Base-by-base conservation (phyloP, 2,113 vertebrate species). In the Hippocampus guttulatus region DNA sequence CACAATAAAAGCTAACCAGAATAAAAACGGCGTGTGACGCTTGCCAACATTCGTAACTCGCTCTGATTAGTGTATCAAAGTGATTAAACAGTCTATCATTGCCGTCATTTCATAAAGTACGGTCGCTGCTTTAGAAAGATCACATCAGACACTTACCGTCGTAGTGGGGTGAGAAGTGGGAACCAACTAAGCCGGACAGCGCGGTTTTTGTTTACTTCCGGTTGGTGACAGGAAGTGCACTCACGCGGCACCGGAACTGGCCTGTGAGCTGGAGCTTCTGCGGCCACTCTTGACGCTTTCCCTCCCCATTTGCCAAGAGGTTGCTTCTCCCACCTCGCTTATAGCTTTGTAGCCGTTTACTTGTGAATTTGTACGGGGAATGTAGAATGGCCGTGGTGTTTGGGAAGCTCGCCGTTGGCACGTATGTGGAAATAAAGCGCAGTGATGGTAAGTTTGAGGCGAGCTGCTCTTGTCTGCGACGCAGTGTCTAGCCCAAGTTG, bases 391-490 rank as follows among this genome's bases (percentile, higher is more conserved):
- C 95, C 87, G 90, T 90, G 82, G 92, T 84, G 87, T 96, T 98
- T 91, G 94, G 94, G 90, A 96, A 94, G 89, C 94, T 98, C 80
- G 93, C 94, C 78, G 95, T 97, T 47, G 95, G 95, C 71, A 95
- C 95, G 85, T 95, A 95, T 84, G 95, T 98, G 90, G 95, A 97
- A 85, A 98, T 97, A 89, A 97, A 97, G 81, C 94, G 95, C 71
- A 98, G 95, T 79, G 95, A 97, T 93, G 96, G 95, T 97, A 87
- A 96, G 95, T 93, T 75, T 69, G 21, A 47, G 43, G 64, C 43
- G 64, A 65, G 27, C 20, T 66, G 64, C 73, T 71, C 68, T 38
- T 64, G 58, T 73, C 30, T 23, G 47, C 70, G 71, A 74, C 77
- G 60, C 70, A 33, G 61, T 49, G 78, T 73, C 66, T 11, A 25